Base-by-base conservation (phyloP, 1,140 invertebrate species). In the Cardiocondyla obscurior region DNA sequence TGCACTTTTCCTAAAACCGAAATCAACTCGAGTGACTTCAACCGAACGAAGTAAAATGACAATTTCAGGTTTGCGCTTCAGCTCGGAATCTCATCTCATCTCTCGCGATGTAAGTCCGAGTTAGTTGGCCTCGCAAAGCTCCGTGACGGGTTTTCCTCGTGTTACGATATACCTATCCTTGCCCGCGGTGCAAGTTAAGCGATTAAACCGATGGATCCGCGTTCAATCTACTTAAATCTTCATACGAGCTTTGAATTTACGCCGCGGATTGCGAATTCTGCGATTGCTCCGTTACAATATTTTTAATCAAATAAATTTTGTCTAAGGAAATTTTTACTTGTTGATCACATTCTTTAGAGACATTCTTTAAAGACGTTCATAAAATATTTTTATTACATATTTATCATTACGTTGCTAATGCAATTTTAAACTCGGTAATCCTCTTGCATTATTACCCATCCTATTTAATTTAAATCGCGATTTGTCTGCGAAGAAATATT, bases 51-150 rank as follows among this genome's bases (percentile, higher is more conserved):
- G 72, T 77, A 77, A 85, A 85, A 64, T 81, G 46, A 49, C 74
- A 64, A 82, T 76, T 51, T 51, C 33, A 30, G 25, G 10, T 16
- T 42, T 55, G 28, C 60, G 39, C n/a, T 42, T 12, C 42, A 44
- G 82, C 57, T 49, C 10, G 39, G 28, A 44, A 36, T 16, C 64
- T 46, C 42, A 12, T 44, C 36, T 58, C 30, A 39, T 28, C 22
- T 42, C 60, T 5, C 14, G 22, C 53, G 42, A 33, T 19, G 51
- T 55, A 53, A 77, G 58, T 72, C 81, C 79, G 79, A 90, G 81
- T 76, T 89, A 65, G 81, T 77, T 81, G 89, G 88, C 89, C 88
- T 90, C 88, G 39, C 58, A 86, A 89, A 90, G 70, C 82, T 55
- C 82, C 58, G 85, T 36, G 85, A 83, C 77, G 46, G 72, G 72